Evolutionary conservation across 2,888 invertebrate genomes (phyloP), one percentile per base, ranked within the genome.

Genomic region (Dynastes maya): DNA sequence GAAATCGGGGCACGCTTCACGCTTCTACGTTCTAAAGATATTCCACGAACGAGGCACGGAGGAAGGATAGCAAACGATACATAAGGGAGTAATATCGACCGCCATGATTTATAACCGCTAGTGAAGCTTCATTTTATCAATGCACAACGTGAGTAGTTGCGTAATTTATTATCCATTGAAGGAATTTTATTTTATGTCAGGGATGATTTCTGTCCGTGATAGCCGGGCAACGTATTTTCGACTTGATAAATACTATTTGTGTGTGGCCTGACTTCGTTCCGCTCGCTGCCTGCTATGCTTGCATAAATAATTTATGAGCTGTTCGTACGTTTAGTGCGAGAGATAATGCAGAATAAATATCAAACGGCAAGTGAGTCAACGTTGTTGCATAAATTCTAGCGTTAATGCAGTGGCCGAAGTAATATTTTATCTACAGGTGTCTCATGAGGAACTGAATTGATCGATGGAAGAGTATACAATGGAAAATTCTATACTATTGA

Each of bases 51-150:
- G 16, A n/a, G 22, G 45, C 22, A 53, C 49, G 51, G 13, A 1
- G 40, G 29, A 9, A 51, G 49, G 68, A 29, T 29, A 29, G 29
- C 11, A 51, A 74, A 74, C 72, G 72, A 63, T 74, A 61, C 72
- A 61, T 45, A 13, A 61, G 72, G 72, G 72, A 61, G 61, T 61
- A 74, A 74, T 63, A 74, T 61, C 61, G 72, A 49, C 72, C 49
- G 40, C 5, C 29, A 45, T 45, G 72, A 74, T 74, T 74, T 74
- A 74, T 74, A 49, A 61, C 45, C 49, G 40, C 58, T 11, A 61
- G 40, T 49, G 61, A 61, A 40, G 72, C 72, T 74, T 74, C 61
- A 74, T 74, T 74, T 74, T 74, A 74, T 74, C 72, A 61, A 74
- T 61, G 61, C 40, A 55, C 58, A 45, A 74, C 27, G 61, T 37